Percentiles rank a stretch among this genome's conserved stretches.
phyloP scores from a whole-genome alignment of 2,888 invertebrate species.

The Eudasyphora cyanicolor region DNA sequence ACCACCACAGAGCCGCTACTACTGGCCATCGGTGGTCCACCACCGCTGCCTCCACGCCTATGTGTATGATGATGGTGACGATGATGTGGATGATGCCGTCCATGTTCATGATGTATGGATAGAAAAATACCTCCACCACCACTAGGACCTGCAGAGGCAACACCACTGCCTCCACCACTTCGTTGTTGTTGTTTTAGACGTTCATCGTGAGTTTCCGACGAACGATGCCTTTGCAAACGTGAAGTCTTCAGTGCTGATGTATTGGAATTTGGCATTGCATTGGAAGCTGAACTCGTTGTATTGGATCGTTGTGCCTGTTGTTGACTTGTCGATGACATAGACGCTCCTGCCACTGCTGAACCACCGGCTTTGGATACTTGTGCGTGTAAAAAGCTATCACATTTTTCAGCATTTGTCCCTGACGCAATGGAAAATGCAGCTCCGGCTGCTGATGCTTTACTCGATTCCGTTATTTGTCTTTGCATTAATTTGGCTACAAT shows the following conservation, averaged over 20 bases:
- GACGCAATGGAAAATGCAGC: conserved; percentile 15
- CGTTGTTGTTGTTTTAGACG: conserved; percentile 76
- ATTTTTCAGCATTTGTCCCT: conserved; percentile 58
- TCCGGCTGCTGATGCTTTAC: conserved; percentile 61
- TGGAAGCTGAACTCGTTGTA: conserved; percentile 47
- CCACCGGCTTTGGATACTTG: conserved; percentile 65
- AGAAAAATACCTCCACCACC: conserved; percentile 69
- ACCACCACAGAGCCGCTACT: conserved; percentile 63
- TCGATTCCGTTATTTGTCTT: conserved; percentile 73
- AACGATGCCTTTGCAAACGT: conserved; percentile 79
- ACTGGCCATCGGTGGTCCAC: conserved; percentile 68
- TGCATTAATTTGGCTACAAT: conserved; percentile 72
- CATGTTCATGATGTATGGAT: conserved; percentile 74
- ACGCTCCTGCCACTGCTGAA: conserved; percentile 57
- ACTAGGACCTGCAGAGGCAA: conserved; percentile 16
- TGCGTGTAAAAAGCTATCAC: conserved; percentile 74
- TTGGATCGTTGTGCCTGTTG: conserved; percentile 58
- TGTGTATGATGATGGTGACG: conserved; percentile 68
- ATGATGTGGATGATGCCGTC: conserved; percentile 69
- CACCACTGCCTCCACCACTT: conserved; percentile 42
- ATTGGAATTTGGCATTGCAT: conserved; percentile 70
- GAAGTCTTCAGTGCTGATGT: conserved; percentile 75
- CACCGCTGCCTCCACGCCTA: conserved; percentile 68
- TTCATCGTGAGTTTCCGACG: conserved; percentile 79
- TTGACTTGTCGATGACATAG: conserved; percentile 30